A percentile compares a stretch with the other conserved stretches of the same genome.
Evolutionary conservation across 2,113 vertebrate species (phyloP).

Genomic region (Chionis minor): DNA sequence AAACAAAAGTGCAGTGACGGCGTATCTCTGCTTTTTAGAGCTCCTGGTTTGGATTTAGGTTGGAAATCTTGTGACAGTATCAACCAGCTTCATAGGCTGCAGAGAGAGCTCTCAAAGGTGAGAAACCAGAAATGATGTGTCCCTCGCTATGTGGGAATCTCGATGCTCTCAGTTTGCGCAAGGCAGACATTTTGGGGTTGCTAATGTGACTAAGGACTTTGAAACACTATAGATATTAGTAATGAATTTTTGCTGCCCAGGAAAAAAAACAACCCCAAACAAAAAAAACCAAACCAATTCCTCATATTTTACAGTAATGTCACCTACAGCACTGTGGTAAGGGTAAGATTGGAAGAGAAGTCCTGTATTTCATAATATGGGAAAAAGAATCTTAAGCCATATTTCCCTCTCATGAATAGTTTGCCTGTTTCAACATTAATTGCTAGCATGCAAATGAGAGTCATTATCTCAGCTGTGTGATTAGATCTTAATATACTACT

Average conservation of each 20-base stretch:
- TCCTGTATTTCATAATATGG: neutral
- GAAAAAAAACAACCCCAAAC: neutral
- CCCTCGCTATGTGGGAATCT: neutral
- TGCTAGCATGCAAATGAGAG: neutral
- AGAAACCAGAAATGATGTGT: neutral
- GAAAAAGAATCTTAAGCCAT: neutral
- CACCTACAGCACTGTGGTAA: neutral
- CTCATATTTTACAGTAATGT: neutral
- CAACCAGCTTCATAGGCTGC: neutral
- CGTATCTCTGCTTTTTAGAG: neutral
- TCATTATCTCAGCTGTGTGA: neutral
- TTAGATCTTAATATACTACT: neutral
- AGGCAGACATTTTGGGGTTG: neutral
- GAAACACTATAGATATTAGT: neutral
- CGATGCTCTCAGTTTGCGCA: neutral
- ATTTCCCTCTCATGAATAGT: neutral
- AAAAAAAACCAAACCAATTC: neutral
- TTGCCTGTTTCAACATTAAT: neutral
- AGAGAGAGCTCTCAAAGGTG: neutral
- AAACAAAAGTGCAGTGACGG: accelerated
- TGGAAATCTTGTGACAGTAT: neutral
- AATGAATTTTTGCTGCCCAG: neutral
- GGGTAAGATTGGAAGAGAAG: neutral
- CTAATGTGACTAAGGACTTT: neutral
- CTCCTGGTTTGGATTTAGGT: neutral